These are phyloP conservation scores for Alectoris magna DNA, from an alignment of 2,797 vertebrate species.

Conservation along the genomic window DNA sequence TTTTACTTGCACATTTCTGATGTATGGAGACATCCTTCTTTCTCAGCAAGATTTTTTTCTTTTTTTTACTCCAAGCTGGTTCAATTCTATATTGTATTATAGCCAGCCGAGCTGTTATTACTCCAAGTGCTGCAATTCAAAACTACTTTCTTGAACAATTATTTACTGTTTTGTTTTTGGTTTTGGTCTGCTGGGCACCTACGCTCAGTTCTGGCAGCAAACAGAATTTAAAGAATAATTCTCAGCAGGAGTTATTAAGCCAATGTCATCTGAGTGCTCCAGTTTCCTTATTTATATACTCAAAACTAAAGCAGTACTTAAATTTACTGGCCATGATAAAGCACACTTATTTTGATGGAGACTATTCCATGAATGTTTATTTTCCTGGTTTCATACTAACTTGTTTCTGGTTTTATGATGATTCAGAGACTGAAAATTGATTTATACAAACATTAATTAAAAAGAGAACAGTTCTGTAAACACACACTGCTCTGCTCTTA, in stretches of 20 bases:
- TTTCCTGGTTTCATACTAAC: constrained; percentile 37
- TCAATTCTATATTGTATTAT: constrained; percentile 18
- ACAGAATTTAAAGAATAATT: constrained; percentile 67
- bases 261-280: constrained; percentile 20
- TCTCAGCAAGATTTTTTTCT: neutral
- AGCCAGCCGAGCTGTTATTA: neutral
- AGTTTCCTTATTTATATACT: constrained; percentile 56
- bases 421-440: constrained; percentile 16
- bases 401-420: constrained; percentile 29
- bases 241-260: constrained; percentile 51
- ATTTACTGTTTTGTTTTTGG: constrained; percentile 18
- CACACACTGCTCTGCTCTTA: neutral
- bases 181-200: constrained; percentile 40
- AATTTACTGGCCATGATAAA: constrained; percentile 43
- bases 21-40: neutral
- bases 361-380: constrained; percentile 32
- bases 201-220: constrained; percentile 9
- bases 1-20: neutral
- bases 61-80: neutral
- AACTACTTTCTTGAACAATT: constrained; percentile 39
- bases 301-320: constrained; percentile 43
- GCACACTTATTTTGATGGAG: constrained; percentile 34
- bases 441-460: constrained; percentile 6
- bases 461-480: neutral
- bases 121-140: constrained; percentile 12